Base-by-base conservation (phyloP, 2,113 vertebrate species). In the Caloenas nicobarica region DNA sequence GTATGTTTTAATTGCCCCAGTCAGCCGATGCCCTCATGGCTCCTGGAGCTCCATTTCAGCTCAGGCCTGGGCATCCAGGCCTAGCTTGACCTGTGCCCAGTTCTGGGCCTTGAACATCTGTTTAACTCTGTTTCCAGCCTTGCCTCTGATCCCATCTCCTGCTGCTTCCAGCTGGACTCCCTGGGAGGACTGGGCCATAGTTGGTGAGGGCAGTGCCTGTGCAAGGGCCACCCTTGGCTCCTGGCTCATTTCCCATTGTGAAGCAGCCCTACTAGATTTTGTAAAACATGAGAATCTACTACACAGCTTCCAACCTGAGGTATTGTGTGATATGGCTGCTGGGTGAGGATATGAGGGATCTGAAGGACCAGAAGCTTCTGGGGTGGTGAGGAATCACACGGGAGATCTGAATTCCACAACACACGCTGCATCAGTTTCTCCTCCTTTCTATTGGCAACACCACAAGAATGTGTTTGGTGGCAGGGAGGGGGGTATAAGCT, bases 201-300 rank as follows among this genome's bases (percentile, higher is more conserved):
- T 0, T 44, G 24, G 33, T 5, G 2, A 73, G 44, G 34, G 25
- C 73, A 77, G 16, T 60, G 26, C 25, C 48, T 28, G 40, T 36
- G 53, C 69, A n/a, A 23, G 7, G 12, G 26, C 5, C 25, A 29
- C 58, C 40, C 33, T 58, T 31, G 23, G 31, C 50, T 79, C 40
- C 70, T 28, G 44, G 33, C 18, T 79, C 40, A 22, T 18, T 62
- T 0, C 8, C 65, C 53, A 9, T 0, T 0, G 0, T 16, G 53
- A 29, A 73, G 15, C 50, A 77, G 34, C 77, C 29, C 44, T 28
- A 22, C 33, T 40, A 46, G 50, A 34, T 9, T 31, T 25, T 15
- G 22, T 1, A 40, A 56, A 64, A 40, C 38, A 17, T 1, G 16
- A 40, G 6, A 4, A 48, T 13, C 25, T 28, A 11, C 79, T 16